Percentiles rank a stretch among this genome's conserved stretches.
Conservation (phyloP, 2,888 invertebrate genomes). For the Villa cingulata region DNA sequence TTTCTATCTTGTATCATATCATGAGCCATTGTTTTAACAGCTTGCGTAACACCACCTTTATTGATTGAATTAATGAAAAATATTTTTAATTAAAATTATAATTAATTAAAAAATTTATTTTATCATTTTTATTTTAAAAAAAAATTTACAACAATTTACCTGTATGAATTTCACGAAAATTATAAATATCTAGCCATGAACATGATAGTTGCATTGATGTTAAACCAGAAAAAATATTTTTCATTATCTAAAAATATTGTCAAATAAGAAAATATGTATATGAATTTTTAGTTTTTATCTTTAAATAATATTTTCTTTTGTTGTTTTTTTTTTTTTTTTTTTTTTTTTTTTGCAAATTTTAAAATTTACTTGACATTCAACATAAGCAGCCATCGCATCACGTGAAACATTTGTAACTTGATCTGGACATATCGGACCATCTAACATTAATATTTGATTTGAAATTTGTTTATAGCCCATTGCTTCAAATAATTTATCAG, state of each 20-base stretch:
- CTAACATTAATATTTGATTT: slow-evolving; percentile 42
- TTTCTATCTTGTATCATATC: slow-evolving; percentile 26
- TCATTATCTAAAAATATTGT: slow-evolving; percentile 55
- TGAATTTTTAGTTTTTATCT: not conserved
- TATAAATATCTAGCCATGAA: slow-evolving; percentile 52
- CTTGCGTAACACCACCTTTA: slow-evolving; percentile 26
- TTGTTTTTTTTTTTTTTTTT: not conserved
- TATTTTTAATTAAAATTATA: slow-evolving; percentile 4
- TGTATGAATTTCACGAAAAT: slow-evolving; percentile 29
- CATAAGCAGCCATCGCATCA: slow-evolving; percentile 74
- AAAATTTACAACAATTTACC: slow-evolving; percentile 16
- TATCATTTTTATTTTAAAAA: not conserved
- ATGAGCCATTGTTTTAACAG: slow-evolving; percentile 28
- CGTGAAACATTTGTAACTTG: slow-evolving; percentile 63
- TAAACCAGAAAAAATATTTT: slow-evolving; percentile 55
- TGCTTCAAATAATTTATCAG: slow-evolving; percentile 60
- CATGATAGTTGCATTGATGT: slow-evolving; percentile 42
- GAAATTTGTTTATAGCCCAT: slow-evolving; percentile 66
- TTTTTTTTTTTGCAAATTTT: too few relatives aligned
- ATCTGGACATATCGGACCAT: slow-evolving; percentile 70
- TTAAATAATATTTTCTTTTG: not conserved
- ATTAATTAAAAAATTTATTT: not conserved
- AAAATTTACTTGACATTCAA: slow-evolving; percentile 63
- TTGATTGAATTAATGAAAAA: too few relatives aligned
- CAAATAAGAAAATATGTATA: slow-evolving; percentile 8